phyloP scores from a whole-genome alignment of 2,888 invertebrate species.

The Scaptomyza flava region DNA sequence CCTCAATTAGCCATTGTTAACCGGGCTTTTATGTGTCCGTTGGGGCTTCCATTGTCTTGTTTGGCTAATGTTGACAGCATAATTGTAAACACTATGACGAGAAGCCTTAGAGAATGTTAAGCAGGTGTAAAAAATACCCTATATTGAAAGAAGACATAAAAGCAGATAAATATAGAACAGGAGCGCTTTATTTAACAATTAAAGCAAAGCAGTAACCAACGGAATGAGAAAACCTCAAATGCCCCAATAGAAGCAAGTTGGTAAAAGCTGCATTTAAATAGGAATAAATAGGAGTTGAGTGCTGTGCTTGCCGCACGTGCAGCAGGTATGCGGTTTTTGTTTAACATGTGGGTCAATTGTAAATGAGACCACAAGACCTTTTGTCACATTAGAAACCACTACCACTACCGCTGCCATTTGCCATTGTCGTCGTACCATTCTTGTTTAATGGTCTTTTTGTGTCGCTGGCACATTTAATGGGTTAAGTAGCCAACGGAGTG shows the following conservation, averaged over 20 bases:
- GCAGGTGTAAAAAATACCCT: constrained; percentile 32
- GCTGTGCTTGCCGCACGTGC: constrained; percentile 41
- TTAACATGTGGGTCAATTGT: constrained; percentile 70
- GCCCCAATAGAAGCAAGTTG: constrained; percentile 18
- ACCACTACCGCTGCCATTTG: constrained; percentile 31
- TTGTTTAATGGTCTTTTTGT: constrained; percentile 55
- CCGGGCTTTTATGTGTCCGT: constrained; percentile 57
- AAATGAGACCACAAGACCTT: constrained; percentile 65
- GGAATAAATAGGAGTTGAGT: constrained; percentile 60
- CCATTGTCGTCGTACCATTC: constrained; percentile 38
- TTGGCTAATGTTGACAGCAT: constrained; percentile 57
- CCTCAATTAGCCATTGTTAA: constrained; percentile 45
- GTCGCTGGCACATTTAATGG: constrained; percentile 56
- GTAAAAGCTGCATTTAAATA: constrained; percentile 74
- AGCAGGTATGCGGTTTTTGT: constrained; percentile 3
- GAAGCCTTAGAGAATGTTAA: neutral
- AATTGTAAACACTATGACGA: constrained; percentile 51
- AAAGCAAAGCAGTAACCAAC: constrained; percentile 26
- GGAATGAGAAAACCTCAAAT: constrained; percentile 12
- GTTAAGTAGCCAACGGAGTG: constrained; percentile 50
- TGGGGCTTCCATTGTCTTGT: constrained; percentile 51
- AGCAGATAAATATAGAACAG: too few relatives aligned
- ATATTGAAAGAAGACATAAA: rapidly evolving
- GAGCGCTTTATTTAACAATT: neutral
- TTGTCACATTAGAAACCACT: constrained; percentile 66